Evolutionary conservation across 2,888 invertebrate species (phyloP).

Genomic region (Auanema sp.): DNA sequence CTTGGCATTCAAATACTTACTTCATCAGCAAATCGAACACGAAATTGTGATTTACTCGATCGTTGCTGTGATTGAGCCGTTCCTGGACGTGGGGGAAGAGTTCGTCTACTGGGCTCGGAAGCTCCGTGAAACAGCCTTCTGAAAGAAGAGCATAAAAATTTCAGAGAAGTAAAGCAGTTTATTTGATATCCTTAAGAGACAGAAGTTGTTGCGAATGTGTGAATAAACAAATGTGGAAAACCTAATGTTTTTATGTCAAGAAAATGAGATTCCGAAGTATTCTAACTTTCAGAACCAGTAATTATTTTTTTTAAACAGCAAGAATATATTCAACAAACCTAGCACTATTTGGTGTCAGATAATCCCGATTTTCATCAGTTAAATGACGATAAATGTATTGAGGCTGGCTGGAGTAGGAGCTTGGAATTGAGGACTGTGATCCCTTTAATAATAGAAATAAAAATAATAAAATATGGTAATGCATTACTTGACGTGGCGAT

Average conservation of each 20-base stretch:
- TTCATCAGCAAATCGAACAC: conserved; percentile 54
- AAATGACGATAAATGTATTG: neutral
- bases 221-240: no score
- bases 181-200: no score
- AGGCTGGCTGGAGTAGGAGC: neutral
- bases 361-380: conserved; percentile 27
- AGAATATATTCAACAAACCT: conserved; percentile 18
- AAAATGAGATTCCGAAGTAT: neutral
- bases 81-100: conserved; percentile 32
- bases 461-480: neutral
- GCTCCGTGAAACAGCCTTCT: conserved; percentile 29
- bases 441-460: neutral
- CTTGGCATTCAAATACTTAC: no score
- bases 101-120: conserved; percentile 33
- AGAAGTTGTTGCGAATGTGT: no score
- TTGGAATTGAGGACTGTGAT: conserved; percentile 3
- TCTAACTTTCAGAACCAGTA: neutral
- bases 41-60: conserved; percentile 34
- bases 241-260: no score
- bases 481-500: conserved; percentile 26
- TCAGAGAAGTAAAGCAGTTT: no score
- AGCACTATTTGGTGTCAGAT: conserved; percentile 50
- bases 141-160: neutral
- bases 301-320: neutral
- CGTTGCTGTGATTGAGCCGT: conserved; percentile 17